These are phyloP conservation scores for Drosophila longiperda DNA, from an alignment of 2,888 invertebrate species.

Conservation along the genomic window DNA sequence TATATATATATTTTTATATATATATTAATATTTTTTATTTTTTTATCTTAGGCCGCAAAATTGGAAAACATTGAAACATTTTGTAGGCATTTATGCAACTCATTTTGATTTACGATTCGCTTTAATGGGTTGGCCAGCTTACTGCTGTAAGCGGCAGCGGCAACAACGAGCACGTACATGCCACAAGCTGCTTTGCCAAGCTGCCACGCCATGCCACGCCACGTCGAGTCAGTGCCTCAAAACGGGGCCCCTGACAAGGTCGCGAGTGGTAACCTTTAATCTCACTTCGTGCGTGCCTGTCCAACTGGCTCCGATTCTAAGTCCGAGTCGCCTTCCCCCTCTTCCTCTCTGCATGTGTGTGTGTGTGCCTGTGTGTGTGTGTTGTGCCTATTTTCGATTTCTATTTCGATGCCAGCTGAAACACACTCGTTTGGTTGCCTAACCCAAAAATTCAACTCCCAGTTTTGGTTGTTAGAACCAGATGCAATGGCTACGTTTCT, in stretches of 20 bases:
- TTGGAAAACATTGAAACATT: constrained; percentile 76
- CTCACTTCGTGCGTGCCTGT: constrained; percentile 62
- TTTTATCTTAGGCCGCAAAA: constrained; percentile 51
- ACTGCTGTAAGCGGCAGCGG: constrained; percentile 30
- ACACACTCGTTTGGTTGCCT: constrained; percentile 38
- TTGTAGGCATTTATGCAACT: constrained; percentile 77
- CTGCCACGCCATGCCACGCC: constrained; percentile 26
- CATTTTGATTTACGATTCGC: constrained; percentile 76
- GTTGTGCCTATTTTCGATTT: constrained; percentile 16
- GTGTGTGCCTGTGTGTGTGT: not conserved
- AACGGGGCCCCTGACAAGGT: constrained; percentile 62
- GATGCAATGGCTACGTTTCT: constrained; percentile 58
- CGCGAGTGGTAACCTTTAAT: constrained; percentile 79
- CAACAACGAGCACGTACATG: constrained; percentile 74
- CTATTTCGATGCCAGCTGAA: constrained; percentile 55
- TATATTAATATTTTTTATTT: not conserved
- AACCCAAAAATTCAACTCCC: constrained; percentile 19
- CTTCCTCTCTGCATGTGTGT: not conserved
- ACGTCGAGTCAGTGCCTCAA: constrained; percentile 40
- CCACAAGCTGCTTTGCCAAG: constrained; percentile 77
- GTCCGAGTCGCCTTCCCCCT: constrained; percentile 18
- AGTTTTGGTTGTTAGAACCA: constrained; percentile 34
- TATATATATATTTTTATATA: constrained; percentile 49
- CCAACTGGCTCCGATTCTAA: constrained; percentile 21
- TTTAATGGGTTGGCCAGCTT: constrained; percentile 63